Conservation (phyloP, 2,888 invertebrate species). For the Brachycybe producta region DNA sequence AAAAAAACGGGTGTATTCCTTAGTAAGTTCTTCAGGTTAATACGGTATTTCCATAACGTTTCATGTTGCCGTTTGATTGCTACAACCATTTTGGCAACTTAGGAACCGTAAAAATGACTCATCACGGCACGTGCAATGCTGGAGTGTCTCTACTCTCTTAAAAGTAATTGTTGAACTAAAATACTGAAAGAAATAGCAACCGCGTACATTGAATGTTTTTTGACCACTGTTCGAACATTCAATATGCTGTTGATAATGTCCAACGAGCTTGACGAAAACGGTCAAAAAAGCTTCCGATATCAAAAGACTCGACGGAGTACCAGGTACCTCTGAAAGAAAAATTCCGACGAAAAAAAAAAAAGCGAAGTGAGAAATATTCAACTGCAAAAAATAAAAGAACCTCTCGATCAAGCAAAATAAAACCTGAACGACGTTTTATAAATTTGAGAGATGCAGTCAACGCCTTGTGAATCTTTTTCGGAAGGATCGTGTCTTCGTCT, state of each 20-base stretch:
- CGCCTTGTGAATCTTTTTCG: constrained; percentile 52
- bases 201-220: constrained; percentile 36
- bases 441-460: constrained; percentile 45
- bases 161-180: too few species aligned
- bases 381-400: neutral
- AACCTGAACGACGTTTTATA: constrained; percentile 32
- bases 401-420: neutral
- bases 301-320: constrained; percentile 51
- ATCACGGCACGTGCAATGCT: too few species aligned
- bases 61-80: too few species aligned
- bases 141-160: too few species aligned
- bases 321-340: constrained; percentile 35
- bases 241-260: constrained; percentile 51
- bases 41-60: too few species aligned
- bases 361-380: constrained; percentile 25
- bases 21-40: too few species aligned
- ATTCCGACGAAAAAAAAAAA: constrained; percentile 34
- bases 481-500: constrained; percentile 63
- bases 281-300: constrained; percentile 65
- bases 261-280: constrained; percentile 61
- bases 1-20: too few species aligned
- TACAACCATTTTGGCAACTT: too few species aligned
- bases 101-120: too few species aligned
- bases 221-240: constrained; percentile 37
- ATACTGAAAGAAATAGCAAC: neutral